Evolutionary conservation across 2,888 invertebrate species (phyloP).

Genomic region (Micoletzkya japonica): DNA sequence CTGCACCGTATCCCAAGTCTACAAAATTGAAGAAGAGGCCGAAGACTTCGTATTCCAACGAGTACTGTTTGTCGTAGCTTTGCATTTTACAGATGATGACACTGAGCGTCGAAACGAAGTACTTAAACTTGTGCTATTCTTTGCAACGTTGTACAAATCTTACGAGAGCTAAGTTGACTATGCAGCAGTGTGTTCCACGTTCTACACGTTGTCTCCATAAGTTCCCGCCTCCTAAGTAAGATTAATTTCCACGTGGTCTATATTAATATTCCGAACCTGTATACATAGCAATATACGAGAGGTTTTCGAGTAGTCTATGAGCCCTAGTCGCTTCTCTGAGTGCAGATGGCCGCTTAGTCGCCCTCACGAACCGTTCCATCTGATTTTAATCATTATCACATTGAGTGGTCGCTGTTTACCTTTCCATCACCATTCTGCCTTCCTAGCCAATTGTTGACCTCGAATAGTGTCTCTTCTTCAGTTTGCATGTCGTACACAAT

Average conservation of each 20-base stretch:
- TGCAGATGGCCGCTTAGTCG: background rate
- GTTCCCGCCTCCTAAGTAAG: slow-evolving; percentile 14
- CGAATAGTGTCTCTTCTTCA: slow-evolving; percentile 40
- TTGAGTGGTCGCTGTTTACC: slow-evolving; percentile 5
- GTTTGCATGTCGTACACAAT: slow-evolving; percentile 39
- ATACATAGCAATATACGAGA: slow-evolving; percentile 24
- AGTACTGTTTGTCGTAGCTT: slow-evolving; percentile 5
- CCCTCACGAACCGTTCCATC: slow-evolving; percentile 11
- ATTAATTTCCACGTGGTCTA: background rate
- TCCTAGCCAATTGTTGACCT: slow-evolving; percentile 50
- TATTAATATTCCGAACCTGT: slow-evolving; percentile 1
- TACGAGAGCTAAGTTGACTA: slow-evolving; percentile 6
- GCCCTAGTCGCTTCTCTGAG: background rate
- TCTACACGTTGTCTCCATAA: slow-evolving; percentile 8
- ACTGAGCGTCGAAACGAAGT: slow-evolving; percentile 12
- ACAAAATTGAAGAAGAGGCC: slow-evolving; percentile 10
- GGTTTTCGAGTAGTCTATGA: slow-evolving; percentile 15
- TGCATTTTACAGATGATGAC: background rate
- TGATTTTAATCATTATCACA: background rate
- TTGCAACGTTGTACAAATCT: background rate
- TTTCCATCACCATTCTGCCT: slow-evolving; percentile 49
- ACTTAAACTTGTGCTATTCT: background rate
- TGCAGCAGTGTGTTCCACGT: background rate
- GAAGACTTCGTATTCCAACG: slow-evolving; percentile 15
- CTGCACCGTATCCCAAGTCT: slow-evolving; percentile 10